Conservation (phyloP, 2,113 vertebrate genomes). For the Mesembrinibis cayennensis region DNA sequence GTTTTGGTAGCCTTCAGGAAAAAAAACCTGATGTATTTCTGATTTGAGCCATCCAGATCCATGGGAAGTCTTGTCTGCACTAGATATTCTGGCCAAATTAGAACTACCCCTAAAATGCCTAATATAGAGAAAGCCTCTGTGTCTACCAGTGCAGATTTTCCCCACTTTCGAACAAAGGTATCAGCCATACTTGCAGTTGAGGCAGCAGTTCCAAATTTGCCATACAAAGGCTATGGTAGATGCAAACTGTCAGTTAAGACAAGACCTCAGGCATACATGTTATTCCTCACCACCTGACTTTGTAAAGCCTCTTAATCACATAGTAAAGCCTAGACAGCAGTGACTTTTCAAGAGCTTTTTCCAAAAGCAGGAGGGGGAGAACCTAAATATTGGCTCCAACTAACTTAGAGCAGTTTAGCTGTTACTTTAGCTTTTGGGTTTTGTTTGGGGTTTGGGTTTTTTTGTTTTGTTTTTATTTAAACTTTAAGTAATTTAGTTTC, state of each 20-base stretch:
- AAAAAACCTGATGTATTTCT: background rate
- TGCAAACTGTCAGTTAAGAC: background rate
- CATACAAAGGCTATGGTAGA: background rate
- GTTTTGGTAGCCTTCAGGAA: background rate
- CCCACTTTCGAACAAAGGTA: background rate
- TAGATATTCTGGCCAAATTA: background rate
- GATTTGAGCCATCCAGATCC: background rate
- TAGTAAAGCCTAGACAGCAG: background rate
- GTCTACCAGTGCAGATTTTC: background rate
- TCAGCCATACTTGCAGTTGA: background rate
- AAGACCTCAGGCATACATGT: too few species aligned
- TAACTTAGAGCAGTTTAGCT: background rate
- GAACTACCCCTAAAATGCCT: background rate
- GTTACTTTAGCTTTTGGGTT: background rate
- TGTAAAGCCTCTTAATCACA: background rate
- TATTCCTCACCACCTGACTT: background rate
- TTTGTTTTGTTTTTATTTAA: background rate
- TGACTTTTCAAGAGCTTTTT: background rate
- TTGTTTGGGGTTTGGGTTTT: background rate
- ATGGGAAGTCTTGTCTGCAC: background rate
- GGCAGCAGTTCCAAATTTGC: background rate
- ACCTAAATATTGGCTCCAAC: background rate
- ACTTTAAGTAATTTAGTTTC: background rate
- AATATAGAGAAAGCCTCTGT: background rate
- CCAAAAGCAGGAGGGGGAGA: background rate